Evolutionary conservation across 1,140 invertebrate species (phyloP).

Genomic region (Philopotamus ludificatus): DNA sequence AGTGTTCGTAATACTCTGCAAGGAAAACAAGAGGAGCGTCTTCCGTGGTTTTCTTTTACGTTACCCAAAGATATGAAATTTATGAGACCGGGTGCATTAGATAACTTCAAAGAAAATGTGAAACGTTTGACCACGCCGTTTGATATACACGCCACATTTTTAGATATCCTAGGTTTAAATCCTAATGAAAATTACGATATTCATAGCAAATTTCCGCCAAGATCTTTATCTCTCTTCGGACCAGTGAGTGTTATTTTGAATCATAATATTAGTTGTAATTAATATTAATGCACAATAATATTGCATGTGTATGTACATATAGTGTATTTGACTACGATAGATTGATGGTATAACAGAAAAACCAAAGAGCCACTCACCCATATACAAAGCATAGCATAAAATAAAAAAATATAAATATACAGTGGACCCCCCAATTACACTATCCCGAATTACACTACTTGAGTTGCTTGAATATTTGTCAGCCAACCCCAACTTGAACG

Average conservation of each 20-base stretch:
- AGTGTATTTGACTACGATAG: too few relatives aligned
- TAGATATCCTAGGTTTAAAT: slow-evolving; percentile 61
- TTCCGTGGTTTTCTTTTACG: slow-evolving; percentile 80
- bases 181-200: slow-evolving; percentile 44
- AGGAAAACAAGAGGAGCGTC: slow-evolving; percentile 85
- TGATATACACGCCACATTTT: slow-evolving; percentile 73
- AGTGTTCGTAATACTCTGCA: slow-evolving; percentile 80
- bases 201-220: slow-evolving; percentile 56
- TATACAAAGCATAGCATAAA: too few relatives aligned
- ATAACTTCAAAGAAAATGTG: slow-evolving; percentile 67
- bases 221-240: slow-evolving; percentile 71
- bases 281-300: too few relatives aligned
- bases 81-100: slow-evolving; percentile 60
- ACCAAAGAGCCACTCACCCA: too few relatives aligned
- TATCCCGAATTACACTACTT: too few relatives aligned
- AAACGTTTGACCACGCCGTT: slow-evolving; percentile 76
- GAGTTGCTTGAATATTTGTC: too few relatives aligned
- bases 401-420: too few relatives aligned
- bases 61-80: slow-evolving; percentile 68
- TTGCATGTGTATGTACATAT: too few relatives aligned
- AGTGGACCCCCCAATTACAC: too few relatives aligned
- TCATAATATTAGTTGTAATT: not conserved
- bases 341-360: too few relatives aligned
- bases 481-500: too few relatives aligned
- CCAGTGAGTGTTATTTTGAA: slow-evolving; percentile 52